Conservation (phyloP, 2,888 invertebrate species). For the Zhengitettix transpicula region DNA sequence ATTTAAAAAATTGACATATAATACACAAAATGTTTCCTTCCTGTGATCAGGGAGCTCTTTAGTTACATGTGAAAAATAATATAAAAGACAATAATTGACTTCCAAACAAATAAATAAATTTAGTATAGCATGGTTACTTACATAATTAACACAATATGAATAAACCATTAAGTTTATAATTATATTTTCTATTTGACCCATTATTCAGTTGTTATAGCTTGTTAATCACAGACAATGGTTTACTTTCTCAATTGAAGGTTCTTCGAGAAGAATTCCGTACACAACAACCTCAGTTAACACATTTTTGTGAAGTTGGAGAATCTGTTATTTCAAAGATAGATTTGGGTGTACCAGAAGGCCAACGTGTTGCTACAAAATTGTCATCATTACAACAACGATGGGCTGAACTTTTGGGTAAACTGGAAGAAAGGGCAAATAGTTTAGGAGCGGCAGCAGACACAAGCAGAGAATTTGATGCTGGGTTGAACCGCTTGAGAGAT, state of each 20-base stretch:
- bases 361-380: conserved; percentile 53
- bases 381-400: conserved; percentile 44
- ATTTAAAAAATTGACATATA: too few species aligned
- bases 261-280: conserved; percentile 86
- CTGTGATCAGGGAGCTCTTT: too few species aligned
- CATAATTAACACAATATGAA: too few species aligned
- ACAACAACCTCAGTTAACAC: conserved; percentile 78
- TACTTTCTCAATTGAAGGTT: conserved; percentile 48
- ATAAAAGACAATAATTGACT: too few species aligned
- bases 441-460: conserved; percentile 85
- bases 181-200: background rate
- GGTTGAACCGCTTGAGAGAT: conserved; percentile 62
- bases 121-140: too few species aligned
- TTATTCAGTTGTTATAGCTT: too few species aligned
- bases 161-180: too few species aligned
- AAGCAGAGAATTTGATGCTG: conserved; percentile 82
- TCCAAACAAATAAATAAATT: too few species aligned
- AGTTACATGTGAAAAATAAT: too few species aligned
- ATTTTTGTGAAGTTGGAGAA: conserved; percentile 65
- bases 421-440: conserved; percentile 78
- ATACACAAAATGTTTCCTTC: too few species aligned
- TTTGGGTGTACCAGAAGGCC: conserved; percentile 39
- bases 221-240: too few species aligned
- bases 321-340: conserved; percentile 45
- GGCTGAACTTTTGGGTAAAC: conserved; percentile 38